Base-by-base conservation (phyloP, 1,140 invertebrate genomes). In the Cardiocondyla obscurior region DNA sequence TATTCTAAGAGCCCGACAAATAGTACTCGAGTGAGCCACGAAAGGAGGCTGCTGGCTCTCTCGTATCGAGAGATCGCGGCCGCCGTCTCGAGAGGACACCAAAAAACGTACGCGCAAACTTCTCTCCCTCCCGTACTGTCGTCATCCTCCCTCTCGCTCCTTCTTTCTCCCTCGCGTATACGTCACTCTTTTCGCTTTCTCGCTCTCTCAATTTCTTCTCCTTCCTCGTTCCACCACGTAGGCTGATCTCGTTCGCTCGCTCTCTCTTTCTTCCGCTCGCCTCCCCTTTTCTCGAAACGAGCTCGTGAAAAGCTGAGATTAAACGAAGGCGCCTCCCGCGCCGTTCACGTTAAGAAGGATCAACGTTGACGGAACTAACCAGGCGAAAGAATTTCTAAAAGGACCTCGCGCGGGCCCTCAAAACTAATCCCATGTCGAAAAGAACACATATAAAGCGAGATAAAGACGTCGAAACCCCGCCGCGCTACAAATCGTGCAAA, bases 1-100 rank as follows among this genome's bases (percentile, higher is more conserved):
- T 77, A 60, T 79, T 83, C 81, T 84, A 85, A 89, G 88, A 89
- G 89, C 81, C 86, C 82, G 65, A 90, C 89, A 91, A 91, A 91
- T 90, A 90, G 85, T 88, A 90, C 90, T 88, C 67, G 70, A 87
- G 58, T 76, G 77, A 81, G 64, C 49, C 85, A 74, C 67, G 83
- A 88, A 90, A 90, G 88, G 82, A 88, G 46, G 84, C 79, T 85
- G 85, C 79, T 85, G 85, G 77, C 64, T 79, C 83, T 83, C 86
- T 86, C 83, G 77, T 88, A 90, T 90, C 85, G 82, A 87, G 77
- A 81, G 87, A 87, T 90, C 87, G 74, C 62, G 83, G 82, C 79
- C 83, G 88, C 82, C 64, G 81, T 88, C 85, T 88, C 82, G 72
- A 90, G 87, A 83, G 81, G 70, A 62, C 70, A 73, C 70, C 69